These are phyloP conservation scores for Trichosurus vulpecula DNA, from an alignment of 2,797 vertebrate species.

Conservation along the genomic window DNA sequence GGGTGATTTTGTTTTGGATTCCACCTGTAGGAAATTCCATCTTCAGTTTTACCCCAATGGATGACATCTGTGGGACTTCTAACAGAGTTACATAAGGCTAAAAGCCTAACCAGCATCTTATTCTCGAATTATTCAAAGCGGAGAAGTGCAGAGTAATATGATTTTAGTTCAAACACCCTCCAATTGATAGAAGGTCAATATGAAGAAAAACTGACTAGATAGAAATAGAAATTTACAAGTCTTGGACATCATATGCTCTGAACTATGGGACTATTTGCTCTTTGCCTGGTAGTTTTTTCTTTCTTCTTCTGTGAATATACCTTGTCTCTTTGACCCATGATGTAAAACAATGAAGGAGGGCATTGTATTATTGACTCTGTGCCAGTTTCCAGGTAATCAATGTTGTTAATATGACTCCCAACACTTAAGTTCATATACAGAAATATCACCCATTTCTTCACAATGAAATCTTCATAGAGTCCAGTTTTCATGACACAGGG, in stretches of 20 bases:
- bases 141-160: neutral
- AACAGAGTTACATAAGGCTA: neutral
- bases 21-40: neutral
- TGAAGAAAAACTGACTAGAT: neutral
- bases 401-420: neutral
- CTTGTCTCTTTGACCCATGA: conserved; percentile 14
- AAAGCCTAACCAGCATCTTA: neutral
- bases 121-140: neutral
- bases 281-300: neutral
- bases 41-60: neutral
- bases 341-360: conserved; percentile 14
- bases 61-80: neutral
- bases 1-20: neutral
- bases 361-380: conserved; percentile 22
- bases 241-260: neutral
- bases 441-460: neutral
- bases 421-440: neutral
- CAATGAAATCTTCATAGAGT: neutral
- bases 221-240: neutral
- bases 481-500: neutral
- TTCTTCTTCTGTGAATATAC: neutral
- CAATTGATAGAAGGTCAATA: neutral
- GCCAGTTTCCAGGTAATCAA: conserved; percentile 18
- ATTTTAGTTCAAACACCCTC: neutral
- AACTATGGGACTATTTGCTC: neutral